Evolutionary conservation across 2,797 vertebrate genomes (phyloP).

Genomic region (Anabacerthia variegaticeps): DNA sequence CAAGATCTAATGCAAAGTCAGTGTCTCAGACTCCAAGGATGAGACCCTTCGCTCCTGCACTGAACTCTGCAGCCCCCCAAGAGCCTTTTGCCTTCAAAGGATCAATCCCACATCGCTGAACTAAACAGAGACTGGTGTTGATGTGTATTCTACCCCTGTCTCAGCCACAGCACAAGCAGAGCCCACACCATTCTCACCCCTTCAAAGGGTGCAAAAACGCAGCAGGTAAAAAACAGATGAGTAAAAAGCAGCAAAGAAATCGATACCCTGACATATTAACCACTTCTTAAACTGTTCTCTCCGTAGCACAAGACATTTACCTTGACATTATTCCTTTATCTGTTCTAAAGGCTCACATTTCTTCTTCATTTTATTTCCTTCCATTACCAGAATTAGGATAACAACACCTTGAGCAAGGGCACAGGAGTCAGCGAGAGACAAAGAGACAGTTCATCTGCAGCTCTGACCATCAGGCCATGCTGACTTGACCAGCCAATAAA

Average conservation of each 20-base stretch:
- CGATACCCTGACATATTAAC: not conserved
- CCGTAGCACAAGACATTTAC: not conserved
- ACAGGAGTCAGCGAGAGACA: not conserved
- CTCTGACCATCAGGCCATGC: not conserved
- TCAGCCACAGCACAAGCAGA: not conserved
- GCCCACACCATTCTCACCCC: not conserved
- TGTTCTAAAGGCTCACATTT: not conserved
- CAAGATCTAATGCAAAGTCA: not conserved
- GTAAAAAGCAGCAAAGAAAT: not conserved
- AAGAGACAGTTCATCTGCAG: not conserved
- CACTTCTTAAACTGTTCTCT: not conserved
- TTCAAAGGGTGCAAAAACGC: not conserved
- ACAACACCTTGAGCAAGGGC: not conserved
- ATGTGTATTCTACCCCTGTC: rapidly evolving
- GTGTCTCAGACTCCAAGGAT: not conserved
- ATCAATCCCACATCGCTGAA: rapidly evolving
- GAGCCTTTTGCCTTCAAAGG: not conserved
- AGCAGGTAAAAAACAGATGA: not conserved
- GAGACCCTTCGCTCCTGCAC: not conserved
- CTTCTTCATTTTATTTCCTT: not conserved
- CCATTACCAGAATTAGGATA: not conserved
- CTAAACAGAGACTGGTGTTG: not conserved
- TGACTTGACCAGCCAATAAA: not conserved
- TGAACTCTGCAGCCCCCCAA: not conserved
- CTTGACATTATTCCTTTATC: not conserved